phyloP scores from a whole-genome alignment of 1,140 invertebrate species.

The Solenopsis fugax region DNA sequence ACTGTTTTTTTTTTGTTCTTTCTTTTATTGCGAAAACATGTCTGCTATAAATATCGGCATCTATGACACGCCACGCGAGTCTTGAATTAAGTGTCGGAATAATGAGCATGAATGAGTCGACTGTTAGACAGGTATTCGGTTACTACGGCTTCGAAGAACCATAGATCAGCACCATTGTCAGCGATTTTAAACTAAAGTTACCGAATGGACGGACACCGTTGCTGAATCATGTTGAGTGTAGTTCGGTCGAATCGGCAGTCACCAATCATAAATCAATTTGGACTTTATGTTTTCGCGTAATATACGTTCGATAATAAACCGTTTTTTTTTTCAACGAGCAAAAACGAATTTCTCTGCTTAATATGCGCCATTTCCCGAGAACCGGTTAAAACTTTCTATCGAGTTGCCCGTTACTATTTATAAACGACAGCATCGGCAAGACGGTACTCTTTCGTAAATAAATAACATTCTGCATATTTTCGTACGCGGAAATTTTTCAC shows the following conservation, averaged over 20 bases:
- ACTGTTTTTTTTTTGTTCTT: neutral
- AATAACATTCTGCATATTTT: conserved; percentile 13
- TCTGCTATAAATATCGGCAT: neutral
- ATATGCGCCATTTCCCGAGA: conserved; percentile 25
- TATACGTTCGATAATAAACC: conserved; percentile 7
- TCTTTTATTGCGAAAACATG: neutral
- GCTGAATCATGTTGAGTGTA: conserved; percentile 61
- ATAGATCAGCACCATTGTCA: conserved; percentile 59
- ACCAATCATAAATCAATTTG: conserved; percentile 64
- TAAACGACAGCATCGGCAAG: neutral
- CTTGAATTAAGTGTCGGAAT: conserved; percentile 60
- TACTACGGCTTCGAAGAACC: conserved; percentile 33
- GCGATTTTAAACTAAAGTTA: conserved; percentile 55
- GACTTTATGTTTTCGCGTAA: conserved; percentile 30
- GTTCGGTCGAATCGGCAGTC: neutral
- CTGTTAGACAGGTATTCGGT: conserved; percentile 57
- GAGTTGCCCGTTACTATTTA: conserved; percentile 28
- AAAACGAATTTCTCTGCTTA: conserved; percentile 48
- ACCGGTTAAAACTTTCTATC: conserved; percentile 56
- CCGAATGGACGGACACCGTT: conserved; percentile 32
- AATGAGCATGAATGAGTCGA: conserved; percentile 67
- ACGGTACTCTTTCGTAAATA: neutral
- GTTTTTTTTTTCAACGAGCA: neutral
- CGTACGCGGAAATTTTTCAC: neutral
- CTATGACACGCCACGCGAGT: conserved; percentile 25